Base-by-base conservation (phyloP, 2,888 invertebrate species). In the Oligia strigilis region DNA sequence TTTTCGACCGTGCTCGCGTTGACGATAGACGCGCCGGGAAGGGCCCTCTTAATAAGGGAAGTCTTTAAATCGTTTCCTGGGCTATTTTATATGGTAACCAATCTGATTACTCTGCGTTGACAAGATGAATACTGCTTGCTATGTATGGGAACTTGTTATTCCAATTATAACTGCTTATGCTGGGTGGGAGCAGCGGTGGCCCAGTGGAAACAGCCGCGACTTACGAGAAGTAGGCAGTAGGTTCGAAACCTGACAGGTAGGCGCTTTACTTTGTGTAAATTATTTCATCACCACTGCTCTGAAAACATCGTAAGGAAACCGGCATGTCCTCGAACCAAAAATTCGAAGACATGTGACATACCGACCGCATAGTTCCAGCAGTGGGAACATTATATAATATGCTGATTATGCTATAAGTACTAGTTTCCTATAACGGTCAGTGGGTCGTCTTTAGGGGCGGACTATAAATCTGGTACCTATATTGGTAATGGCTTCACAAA, bases 61-160 rank as follows among this genome's bases (percentile, higher is more conserved):
- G n/a, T 46, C 66, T n/a, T 52, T 60, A 52, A 36, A 36, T 52
- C 6, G 23, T 40, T 69, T 80, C 46, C 69, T 74, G 36, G 46
- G 29, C 17, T 14, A 46, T 55, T 81, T 62, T 74, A 46, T 52
- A 72, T 23, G 55, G 62, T 11, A 62, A 62, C 46, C 60, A 46
- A 74, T 74, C 80, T 62, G 62, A 81, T 80, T 69, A 74, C 60
- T 74, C 36, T n/a, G 62, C 23, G 55, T 81, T 75, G 46, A 81
- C 75, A 75, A 55, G 46, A 62, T 80, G 43, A 46, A 69, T 81
- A 62, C 46, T 19, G 29, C 17, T 62, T 36, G 17, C 36, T 80
- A 6, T 74, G 40, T 80, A 64, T 58, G 69, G 81, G 23, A 46
- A 69, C 46, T 64, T 46, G 55, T 69, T 69, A 81, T 69, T 62